phyloP scores from a whole-genome alignment of 2,888 invertebrate genomes.

The Digitonthophagus gazella region DNA sequence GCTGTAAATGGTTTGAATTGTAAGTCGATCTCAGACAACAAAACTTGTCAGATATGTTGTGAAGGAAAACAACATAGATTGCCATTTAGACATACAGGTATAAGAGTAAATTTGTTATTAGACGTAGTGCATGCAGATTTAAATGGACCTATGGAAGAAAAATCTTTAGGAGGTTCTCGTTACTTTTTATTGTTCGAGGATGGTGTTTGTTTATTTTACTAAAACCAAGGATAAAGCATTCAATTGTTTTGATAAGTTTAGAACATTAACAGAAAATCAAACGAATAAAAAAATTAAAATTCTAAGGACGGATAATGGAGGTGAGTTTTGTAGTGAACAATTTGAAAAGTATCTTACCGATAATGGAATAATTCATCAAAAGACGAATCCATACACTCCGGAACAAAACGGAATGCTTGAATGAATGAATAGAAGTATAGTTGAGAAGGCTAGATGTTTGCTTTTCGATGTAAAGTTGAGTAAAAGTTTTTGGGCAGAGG shows the following conservation, averaged over 20 bases:
- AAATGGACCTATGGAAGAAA: constrained; percentile 29
- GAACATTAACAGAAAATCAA: constrained; percentile 39
- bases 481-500: constrained; percentile 33
- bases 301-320: constrained; percentile 31
- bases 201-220: constrained; percentile 33
- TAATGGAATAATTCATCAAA: constrained; percentile 39
- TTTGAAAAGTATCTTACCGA: constrained; percentile 32
- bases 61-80: constrained; percentile 14
- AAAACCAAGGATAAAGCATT: constrained; percentile 33
- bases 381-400: constrained; percentile 36
- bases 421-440: constrained; percentile 34
- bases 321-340: constrained; percentile 11
- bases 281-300: constrained; percentile 35
- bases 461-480: constrained; percentile 28
- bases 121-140: constrained; percentile 36
- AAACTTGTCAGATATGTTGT: constrained; percentile 25
- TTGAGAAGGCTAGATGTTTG: constrained; percentile 35
- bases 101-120: constrained; percentile 21
- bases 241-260: constrained; percentile 36
- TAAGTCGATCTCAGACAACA: constrained; percentile 20
- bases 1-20: constrained; percentile 21
- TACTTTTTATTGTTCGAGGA: constrained; percentile 38
- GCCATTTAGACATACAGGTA: constrained; percentile 12
- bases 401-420: constrained; percentile 27
- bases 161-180: constrained; percentile 32